Percentiles rank a stretch among this genome's conserved stretches.
Evolutionary conservation across 2,888 invertebrate species (phyloP).

Genomic region (Lysandra bellargus): DNA sequence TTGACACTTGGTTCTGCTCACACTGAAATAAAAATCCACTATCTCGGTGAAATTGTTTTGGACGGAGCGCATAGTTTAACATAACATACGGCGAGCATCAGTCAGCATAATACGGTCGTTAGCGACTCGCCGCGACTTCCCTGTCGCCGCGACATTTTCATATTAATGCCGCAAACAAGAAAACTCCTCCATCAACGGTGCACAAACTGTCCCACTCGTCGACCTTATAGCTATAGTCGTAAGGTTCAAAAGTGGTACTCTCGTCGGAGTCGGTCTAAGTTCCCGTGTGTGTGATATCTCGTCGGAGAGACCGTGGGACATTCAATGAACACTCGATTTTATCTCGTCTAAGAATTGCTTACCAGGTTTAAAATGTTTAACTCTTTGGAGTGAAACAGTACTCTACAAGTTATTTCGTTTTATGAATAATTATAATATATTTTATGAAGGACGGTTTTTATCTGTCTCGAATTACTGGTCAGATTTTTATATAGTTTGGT

Average conservation of each 20-base stretch:
- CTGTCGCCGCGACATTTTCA: slow-evolving; percentile 5
- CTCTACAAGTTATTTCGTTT: too few relatives aligned
- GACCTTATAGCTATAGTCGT: not conserved
- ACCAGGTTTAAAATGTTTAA: too few relatives aligned
- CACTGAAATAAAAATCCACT: not conserved
- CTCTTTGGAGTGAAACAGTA: too few relatives aligned
- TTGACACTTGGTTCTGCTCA: not conserved
- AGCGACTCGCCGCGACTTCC: not conserved
- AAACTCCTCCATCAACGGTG: not conserved
- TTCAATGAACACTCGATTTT: slow-evolving; percentile 1
- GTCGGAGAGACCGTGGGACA: not conserved
- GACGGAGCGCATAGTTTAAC: not conserved
- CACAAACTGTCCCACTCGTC: not conserved
- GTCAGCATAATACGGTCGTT: slow-evolving; percentile 2
- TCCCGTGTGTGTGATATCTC: not conserved
- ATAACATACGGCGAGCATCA: not conserved
- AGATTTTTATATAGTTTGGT: too few relatives aligned
- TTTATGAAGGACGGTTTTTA: too few relatives aligned
- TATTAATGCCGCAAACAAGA: slow-evolving; percentile 7
- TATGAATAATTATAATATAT: too few relatives aligned
- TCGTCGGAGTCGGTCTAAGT: too few relatives aligned
- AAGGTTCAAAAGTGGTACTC: not conserved
- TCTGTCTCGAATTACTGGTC: too few relatives aligned
- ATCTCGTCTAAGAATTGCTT: not conserved
- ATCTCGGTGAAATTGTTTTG: not conserved